Evolutionary conservation across 2,113 vertebrate genomes (phyloP).

Genomic region (Hyaena hyaena): DNA sequence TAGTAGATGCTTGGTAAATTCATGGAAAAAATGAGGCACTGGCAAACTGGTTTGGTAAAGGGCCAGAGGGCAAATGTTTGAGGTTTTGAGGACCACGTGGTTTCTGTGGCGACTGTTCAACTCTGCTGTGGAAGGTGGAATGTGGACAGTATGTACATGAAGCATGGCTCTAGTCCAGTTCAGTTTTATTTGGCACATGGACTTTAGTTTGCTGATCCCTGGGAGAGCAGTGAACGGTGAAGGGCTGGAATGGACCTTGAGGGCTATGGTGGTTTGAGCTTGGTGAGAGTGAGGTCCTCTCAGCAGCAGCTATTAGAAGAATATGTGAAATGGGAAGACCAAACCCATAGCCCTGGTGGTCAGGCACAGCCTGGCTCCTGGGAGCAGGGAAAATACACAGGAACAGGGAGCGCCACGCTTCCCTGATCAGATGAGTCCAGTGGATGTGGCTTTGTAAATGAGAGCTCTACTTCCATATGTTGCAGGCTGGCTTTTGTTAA

Average conservation of each 20-base stretch:
- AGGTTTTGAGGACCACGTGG: neutral
- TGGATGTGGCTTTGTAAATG: neutral
- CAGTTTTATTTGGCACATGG: neutral
- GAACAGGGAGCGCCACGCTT: rapidly evolving
- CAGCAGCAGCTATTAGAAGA: neutral
- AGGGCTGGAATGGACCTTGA: neutral
- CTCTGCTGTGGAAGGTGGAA: neutral
- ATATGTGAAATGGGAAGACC: neutral
- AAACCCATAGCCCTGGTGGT: neutral
- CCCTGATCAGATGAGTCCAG: neutral
- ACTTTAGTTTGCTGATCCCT: neutral
- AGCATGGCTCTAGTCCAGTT: neutral
- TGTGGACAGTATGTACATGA: neutral
- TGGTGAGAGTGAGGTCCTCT: neutral
- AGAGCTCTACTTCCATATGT: neutral
- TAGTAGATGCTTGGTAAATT: neutral
- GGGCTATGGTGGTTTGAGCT: neutral
- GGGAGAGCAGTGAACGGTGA: neutral
- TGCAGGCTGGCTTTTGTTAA: neutral
- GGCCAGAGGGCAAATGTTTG: neutral
- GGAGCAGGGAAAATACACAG: rapidly evolving
- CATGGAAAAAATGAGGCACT: neutral
- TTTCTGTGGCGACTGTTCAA: neutral
- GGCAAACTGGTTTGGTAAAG: neutral
- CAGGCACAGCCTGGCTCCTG: neutral